Base-by-base conservation (phyloP, 2,888 invertebrate species). In the Scotopteryx bipunctaria region DNA sequence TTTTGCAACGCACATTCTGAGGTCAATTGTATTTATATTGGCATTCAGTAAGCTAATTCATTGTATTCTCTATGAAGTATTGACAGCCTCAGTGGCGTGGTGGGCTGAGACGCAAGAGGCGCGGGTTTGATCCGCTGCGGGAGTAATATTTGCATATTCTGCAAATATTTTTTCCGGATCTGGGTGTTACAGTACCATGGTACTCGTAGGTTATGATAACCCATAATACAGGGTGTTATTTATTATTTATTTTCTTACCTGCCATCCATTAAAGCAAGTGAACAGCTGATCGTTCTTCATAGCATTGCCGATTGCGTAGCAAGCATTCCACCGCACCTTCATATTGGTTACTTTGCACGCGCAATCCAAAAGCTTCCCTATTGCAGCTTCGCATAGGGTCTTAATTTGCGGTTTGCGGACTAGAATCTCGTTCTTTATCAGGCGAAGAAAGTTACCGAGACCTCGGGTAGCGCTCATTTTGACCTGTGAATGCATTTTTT, bases 261-360 rank as follows among this genome's bases (percentile, higher is more conserved):
- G 92, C 93, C 93, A 93, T 19, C 84, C 85, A 50, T 50, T 85
- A 2, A 86, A 80, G 40, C 79, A 78, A 5, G 76, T 77, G 58
- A 86, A 93, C 17, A 93, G 69, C 32, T 78, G 69, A 2, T 89
- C 85, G 71, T 94, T 94, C 67, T 92, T 94, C 86, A 97, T 92
- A 55, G 95, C 92, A 67, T 94, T 95, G 15, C 96, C 95, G 48
- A 97, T 83, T 0, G 97, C 97, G 76, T 97, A 95, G 77, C 97
- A 98, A 0, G 97, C 94, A 81, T 98, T 98, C 98, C 98, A 98
- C 43, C 96, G 92, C 25, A 97, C 96, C 89, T 97, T 97, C 93
- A 97, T 95, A 76, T 94, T 94, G 40, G 92, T 92, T 17, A 94
- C 94, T 25, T 92, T 91, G 5, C 91, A 92, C 11, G 95, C 93